Conservation (phyloP, 2,113 vertebrate genomes). For the Myanophis thanlyinensis region DNA sequence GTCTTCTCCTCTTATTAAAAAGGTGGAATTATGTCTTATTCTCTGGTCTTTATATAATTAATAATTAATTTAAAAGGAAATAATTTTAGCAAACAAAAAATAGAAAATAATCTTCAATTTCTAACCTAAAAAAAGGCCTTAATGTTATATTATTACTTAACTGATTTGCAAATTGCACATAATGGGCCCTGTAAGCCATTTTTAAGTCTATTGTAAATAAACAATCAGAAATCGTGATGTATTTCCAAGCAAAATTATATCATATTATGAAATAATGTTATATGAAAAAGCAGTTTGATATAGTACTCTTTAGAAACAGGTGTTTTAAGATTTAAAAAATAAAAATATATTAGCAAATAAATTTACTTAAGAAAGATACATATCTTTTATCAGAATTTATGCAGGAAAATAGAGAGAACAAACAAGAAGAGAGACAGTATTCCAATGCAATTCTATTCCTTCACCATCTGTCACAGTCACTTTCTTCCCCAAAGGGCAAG, state of each 20-base stretch:
- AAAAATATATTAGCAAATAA: constrained; percentile 16
- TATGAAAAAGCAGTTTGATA: constrained; percentile 22
- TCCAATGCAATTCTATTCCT: constrained; percentile 62
- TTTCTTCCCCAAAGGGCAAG: constrained; percentile 65
- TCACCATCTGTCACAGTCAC: constrained; percentile 74
- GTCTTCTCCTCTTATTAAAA: not conserved
- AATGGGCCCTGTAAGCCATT: not conserved
- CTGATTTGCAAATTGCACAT: not conserved
- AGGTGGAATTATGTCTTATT: not conserved
- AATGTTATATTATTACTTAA: not conserved
- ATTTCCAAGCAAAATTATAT: not conserved
- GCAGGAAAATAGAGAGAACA: constrained; percentile 31
- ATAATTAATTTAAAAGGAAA: not conserved
- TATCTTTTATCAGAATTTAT: constrained; percentile 64
- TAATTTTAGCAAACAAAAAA: not conserved
- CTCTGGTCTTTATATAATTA: not conserved
- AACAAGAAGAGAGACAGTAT: constrained; percentile 16
- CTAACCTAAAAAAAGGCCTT: not conserved
- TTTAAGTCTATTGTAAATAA: not conserved
- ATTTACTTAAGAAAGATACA: constrained; percentile 55
- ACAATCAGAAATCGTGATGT: not conserved
- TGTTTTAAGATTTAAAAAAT: constrained; percentile 46
- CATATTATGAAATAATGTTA: not conserved
- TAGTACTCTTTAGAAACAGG: constrained; percentile 16
- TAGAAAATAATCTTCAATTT: not conserved